phyloP scores from a whole-genome alignment of 2,797 vertebrate genomes.

The Acrossocheilus wenchowensis region DNA sequence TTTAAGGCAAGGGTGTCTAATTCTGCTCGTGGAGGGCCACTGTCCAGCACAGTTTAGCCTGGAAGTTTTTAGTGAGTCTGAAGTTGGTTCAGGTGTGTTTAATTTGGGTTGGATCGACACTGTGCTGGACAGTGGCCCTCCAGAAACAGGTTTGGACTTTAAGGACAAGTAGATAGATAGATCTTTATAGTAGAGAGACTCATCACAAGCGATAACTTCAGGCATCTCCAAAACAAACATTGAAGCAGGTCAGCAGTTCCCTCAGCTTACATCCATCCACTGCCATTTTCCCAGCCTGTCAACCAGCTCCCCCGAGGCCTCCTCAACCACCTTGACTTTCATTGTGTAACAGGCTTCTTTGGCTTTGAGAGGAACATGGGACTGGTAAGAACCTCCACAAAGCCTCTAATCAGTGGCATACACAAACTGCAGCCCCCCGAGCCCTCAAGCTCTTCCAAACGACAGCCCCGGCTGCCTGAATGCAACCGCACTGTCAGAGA shows the following conservation, averaged over 20 bases:
- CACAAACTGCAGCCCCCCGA: conserved; percentile 10
- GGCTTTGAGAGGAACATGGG: conserved; percentile 42
- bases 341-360: conserved; percentile 52
- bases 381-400: conserved; percentile 40
- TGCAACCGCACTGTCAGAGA: conserved; percentile 29
- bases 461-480: conserved; percentile 23
- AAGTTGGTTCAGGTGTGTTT: background rate
- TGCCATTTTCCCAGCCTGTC: conserved; percentile 40
- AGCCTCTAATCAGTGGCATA: conserved; percentile 46
- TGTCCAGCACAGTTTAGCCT: background rate
- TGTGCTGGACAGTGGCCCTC: background rate
- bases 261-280: conserved; percentile 35
- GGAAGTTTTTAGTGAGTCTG: background rate
- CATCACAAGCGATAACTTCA: conserved; percentile 20
- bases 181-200: background rate
- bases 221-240: conserved; percentile 45
- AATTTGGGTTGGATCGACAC: background rate
- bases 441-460: conserved; percentile 4
- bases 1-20: background rate
- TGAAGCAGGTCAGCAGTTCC: conserved; percentile 11
- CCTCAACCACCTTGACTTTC: conserved; percentile 55
- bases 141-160: conserved; percentile 8
- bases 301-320: conserved; percentile 47
- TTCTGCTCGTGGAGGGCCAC: background rate
- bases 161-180: background rate